Percentiles rank a stretch among this genome's conserved stretches.
These are phyloP conservation scores for Ectemnius continuus DNA, from an alignment of 2,888 invertebrate genomes.

Conservation along the genomic window DNA sequence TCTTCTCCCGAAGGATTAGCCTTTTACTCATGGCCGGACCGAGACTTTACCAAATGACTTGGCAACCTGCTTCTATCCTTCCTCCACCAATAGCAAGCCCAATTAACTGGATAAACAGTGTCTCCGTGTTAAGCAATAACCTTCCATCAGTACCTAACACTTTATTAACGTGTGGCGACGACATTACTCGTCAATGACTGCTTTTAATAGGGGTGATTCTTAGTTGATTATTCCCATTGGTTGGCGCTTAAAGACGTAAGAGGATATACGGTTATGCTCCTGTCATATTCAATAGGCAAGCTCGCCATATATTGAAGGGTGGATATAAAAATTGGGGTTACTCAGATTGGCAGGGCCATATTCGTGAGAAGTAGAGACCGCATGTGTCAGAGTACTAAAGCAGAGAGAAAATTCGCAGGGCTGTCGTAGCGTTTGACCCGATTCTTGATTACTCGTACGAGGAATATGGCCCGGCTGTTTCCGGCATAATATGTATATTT, in stretches of 20 bases:
- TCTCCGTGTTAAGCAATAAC: too few relatives aligned
- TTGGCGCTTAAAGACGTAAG: too few relatives aligned
- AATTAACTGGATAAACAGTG: conserved; percentile 42
- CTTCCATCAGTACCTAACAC: too few relatives aligned
- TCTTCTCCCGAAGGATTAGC: conserved; percentile 54
- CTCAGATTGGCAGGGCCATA: too few relatives aligned
- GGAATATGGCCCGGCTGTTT: not conserved
- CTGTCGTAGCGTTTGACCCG: conserved; percentile 42
- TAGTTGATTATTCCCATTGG: too few relatives aligned
- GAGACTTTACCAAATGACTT: conserved; percentile 29
- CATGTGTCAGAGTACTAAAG: conserved; percentile 6
- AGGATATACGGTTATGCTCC: too few relatives aligned
- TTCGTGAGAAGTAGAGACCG: not conserved
- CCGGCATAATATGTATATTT: conserved; percentile 28
- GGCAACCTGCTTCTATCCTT: conserved; percentile 33
- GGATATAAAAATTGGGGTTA: conserved; percentile 12
- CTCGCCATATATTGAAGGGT: not conserved
- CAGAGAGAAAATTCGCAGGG: conserved; percentile 24
- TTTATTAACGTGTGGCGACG: too few relatives aligned
- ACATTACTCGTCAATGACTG: too few relatives aligned
- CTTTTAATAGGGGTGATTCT: too few relatives aligned
- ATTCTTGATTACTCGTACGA: conserved; percentile 40
- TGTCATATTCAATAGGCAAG: too few relatives aligned
- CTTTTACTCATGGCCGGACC: conserved; percentile 51
- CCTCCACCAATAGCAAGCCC: conserved; percentile 17